Evolutionary conservation across 2,113 vertebrate genomes (phyloP).

Genomic region (Megaceryle maxima): DNA sequence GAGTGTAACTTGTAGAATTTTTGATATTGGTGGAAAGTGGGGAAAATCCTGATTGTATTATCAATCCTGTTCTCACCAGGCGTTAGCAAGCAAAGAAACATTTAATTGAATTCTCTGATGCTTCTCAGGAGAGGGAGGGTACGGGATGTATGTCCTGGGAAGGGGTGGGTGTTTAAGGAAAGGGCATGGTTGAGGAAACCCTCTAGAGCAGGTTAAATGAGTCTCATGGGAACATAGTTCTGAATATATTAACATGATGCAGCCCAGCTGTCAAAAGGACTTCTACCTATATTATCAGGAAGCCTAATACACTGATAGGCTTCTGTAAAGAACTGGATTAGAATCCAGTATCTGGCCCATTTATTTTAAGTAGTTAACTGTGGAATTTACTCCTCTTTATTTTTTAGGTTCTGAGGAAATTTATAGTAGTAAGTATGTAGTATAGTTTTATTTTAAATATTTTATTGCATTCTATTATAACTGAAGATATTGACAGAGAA

Average conservation of each 20-base stretch:
- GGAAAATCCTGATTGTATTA: background rate
- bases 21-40: background rate
- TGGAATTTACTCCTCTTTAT: background rate
- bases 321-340: background rate
- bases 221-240: background rate
- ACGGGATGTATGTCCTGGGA: background rate
- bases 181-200: background rate
- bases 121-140: background rate
- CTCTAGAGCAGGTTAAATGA: background rate
- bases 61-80: background rate
- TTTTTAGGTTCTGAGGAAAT: background rate
- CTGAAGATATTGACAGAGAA: background rate
- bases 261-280: background rate
- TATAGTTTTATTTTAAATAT: background rate
- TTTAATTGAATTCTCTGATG: background rate
- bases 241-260: accelerated
- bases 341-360: background rate
- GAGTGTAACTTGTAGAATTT: background rate
- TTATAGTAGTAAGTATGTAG: background rate
- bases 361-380: background rate
- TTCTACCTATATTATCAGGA: background rate
- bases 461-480: background rate
- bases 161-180: background rate
- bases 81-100: background rate
- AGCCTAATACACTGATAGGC: background rate